These are phyloP conservation scores for Lamellibrachia columna DNA, from an alignment of 2,888 invertebrate genomes.

Conservation along the genomic window DNA sequence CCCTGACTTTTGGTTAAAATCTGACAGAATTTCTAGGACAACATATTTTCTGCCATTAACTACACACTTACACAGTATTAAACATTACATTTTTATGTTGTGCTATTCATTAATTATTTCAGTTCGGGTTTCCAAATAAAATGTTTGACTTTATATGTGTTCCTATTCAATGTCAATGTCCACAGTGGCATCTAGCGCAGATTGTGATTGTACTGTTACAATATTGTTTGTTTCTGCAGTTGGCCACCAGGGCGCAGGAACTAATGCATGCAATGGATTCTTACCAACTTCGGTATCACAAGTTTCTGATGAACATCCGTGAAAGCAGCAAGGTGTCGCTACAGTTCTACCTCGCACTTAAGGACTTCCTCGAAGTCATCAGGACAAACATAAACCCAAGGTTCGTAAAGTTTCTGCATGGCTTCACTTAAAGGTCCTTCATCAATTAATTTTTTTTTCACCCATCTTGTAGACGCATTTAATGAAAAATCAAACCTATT, in stretches of 20 bases:
- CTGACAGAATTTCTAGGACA: too few relatives aligned
- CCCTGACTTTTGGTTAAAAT: too few relatives aligned
- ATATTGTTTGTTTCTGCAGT: conserved; percentile 41
- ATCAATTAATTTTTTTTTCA: too few relatives aligned
- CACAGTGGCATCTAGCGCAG: not conserved
- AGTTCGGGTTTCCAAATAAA: not conserved
- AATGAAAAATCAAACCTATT: too few relatives aligned
- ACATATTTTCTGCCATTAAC: too few relatives aligned
- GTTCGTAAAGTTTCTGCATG: conserved; percentile 39
- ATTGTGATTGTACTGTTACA: not conserved
- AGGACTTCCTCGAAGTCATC: conserved; percentile 47
- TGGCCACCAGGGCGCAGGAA: conserved; percentile 46
- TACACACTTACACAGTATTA: not conserved
- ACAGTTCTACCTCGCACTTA: conserved; percentile 51
- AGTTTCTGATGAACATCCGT: conserved; percentile 52
- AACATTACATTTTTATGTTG: not conserved
- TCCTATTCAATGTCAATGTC: too few relatives aligned
- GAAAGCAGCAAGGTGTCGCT: conserved; percentile 53
- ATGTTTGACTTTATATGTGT: too few relatives aligned
- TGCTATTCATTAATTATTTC: not conserved
- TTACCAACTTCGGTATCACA: conserved; percentile 56
- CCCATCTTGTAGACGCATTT: too few relatives aligned
- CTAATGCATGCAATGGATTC: conserved; percentile 55
- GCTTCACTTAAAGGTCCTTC: not conserved
- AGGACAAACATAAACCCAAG: conserved; percentile 51